Evolutionary conservation across 2,888 invertebrate genomes (phyloP).

Genomic region (Ramazzottius varieornatus): DNA sequence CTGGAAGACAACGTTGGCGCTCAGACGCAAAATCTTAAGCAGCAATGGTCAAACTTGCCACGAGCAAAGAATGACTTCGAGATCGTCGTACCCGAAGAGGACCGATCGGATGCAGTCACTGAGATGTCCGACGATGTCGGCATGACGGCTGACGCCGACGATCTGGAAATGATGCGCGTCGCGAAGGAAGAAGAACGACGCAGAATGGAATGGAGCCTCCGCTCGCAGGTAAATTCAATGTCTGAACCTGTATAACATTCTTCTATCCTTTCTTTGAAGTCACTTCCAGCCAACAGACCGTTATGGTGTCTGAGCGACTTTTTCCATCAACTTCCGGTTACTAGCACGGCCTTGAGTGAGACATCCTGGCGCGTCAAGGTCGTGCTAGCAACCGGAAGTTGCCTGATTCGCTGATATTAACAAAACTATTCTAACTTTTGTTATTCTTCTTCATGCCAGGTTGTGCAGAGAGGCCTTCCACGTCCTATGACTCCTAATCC

Average conservation of each 20-base stretch:
- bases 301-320: too few species aligned
- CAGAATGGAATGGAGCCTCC: not conserved
- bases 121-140: constrained; percentile 2
- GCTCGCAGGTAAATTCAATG: too few species aligned
- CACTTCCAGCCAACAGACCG: too few species aligned
- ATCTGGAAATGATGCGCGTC: constrained; percentile 18
- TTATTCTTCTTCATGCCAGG: too few species aligned
- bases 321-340: too few species aligned
- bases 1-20: constrained; percentile 15
- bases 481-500: not conserved
- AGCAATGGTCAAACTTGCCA: constrained; percentile 53
- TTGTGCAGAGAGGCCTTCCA: not conserved
- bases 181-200: constrained; percentile 10
- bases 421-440: too few species aligned
- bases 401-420: too few species aligned
- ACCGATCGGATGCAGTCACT: constrained; percentile 9
- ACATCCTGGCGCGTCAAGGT: too few species aligned
- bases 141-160: constrained; percentile 6
- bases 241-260: too few species aligned
- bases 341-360: too few species aligned
- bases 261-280: too few species aligned
- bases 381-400: too few species aligned
- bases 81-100: constrained; percentile 66
- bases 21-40: constrained; percentile 42
- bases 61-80: constrained; percentile 88